Evolutionary conservation across 2,113 vertebrate species (phyloP), one percentile per base, ranked within the genome.

Genomic region (Bothrops jararaca): DNA sequence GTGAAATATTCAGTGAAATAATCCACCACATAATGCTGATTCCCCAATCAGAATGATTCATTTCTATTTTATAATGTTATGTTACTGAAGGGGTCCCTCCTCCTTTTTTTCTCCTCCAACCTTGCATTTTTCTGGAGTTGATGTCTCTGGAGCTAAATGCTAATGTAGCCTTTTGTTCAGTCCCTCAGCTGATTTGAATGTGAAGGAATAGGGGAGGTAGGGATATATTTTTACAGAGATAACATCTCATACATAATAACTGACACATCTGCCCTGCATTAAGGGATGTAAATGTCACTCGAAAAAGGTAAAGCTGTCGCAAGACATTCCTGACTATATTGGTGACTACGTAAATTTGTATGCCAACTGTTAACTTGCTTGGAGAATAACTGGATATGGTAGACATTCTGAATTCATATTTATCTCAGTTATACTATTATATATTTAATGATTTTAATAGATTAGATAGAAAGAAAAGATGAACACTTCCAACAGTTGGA

Each of bases 11-110:
- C 95, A 93, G 69, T 86, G 93, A 96, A 92, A 93, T 96, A 92
- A 95, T 95, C 92, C 48, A 85, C 85, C 90, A 92, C 93, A 80
- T 89, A 53, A 93, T 95, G 96, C 23, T 92, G 89, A 53, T 94
- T 90, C 26, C 69, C 54, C 6, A 53, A 52, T 48, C 88, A 18
- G 23, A 86, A 92, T 18, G 0, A 89, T 34, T 3, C 86, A 39
- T 89, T 87, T 85, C 2, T 39, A 42, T 52, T 93, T 7, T 57
- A 58, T 24, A 26, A 29, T 85, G 48, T 69, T 92, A 0, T 39
- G 34, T 64, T 2, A 85, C 86, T 96, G 95, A 90, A 88, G 53
- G 13, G 52, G 2, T 90, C 8, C 92, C 22, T 86, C 10, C 24
- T 24, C 22, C 57, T 20, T 39, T 52, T 52, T 29, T 85, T 24